phyloP scores from a whole-genome alignment of 2,797 vertebrate genomes.

The Sebastes alutus region DNA sequence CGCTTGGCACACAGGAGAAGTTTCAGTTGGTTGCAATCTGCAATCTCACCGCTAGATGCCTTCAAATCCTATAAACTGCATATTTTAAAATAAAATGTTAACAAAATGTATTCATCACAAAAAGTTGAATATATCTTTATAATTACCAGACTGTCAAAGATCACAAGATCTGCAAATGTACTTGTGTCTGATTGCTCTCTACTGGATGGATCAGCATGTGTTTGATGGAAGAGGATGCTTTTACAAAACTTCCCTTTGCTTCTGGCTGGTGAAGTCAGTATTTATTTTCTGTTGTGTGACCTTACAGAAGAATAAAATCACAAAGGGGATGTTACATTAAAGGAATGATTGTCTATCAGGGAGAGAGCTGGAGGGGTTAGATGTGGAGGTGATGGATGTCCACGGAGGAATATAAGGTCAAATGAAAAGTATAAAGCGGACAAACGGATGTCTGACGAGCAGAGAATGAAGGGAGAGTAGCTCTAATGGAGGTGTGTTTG shows the following conservation, averaged over 20 bases:
- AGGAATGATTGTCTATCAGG: constrained; percentile 15
- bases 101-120: neutral
- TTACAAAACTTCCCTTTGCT: neutral
- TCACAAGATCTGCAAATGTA: neutral
- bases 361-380: neutral
- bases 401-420: neutral
- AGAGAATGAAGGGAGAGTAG: neutral
- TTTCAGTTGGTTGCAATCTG: no score
- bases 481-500: neutral
- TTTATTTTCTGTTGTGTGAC: neutral
- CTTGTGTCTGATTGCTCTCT: neutral
- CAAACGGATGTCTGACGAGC: constrained; percentile 2
- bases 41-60: no score
- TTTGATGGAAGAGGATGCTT: neutral
- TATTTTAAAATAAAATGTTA: neutral
- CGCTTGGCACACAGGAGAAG: no score
- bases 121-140: neutral
- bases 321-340: neutral
- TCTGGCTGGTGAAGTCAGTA: neutral
- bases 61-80: no score
- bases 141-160: neutral
- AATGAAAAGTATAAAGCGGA: constrained; percentile 19
- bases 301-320: neutral
- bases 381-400: constrained; percentile 1
- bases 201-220: neutral